A percentile compares a stretch with the other conserved stretches of the same genome.
phyloP scores from a whole-genome alignment of 2,888 invertebrate genomes.

The Plagodis dolabraria region DNA sequence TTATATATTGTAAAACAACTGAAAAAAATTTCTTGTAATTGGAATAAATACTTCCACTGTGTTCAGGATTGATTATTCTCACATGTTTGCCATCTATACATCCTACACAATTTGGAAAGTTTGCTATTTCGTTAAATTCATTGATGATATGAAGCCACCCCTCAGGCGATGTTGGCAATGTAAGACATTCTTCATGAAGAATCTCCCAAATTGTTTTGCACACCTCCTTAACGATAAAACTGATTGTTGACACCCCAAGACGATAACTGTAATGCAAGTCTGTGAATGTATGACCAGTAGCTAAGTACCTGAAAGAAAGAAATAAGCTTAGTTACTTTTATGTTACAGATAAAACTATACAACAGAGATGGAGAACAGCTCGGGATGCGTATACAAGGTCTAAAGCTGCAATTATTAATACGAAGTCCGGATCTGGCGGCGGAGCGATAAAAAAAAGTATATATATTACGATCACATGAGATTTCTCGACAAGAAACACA shows the following conservation, averaged over 20 bases:
- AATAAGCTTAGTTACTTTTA: background rate
- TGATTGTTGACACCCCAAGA: background rate
- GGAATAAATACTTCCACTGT: too few species aligned
- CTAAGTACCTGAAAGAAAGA: background rate
- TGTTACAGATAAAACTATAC: background rate
- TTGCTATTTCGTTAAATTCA: too few species aligned
- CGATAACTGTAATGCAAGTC: background rate
- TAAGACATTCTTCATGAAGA: background rate
- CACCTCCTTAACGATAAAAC: background rate
- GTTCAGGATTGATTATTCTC: too few species aligned
- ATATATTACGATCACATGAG: background rate
- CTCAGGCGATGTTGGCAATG: background rate
- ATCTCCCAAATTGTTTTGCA: background rate
- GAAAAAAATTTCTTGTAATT: too few species aligned
- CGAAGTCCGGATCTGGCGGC: background rate
- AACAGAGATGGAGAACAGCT: background rate
- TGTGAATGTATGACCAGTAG: background rate
- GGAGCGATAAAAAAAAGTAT: background rate
- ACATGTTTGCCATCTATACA: too few species aligned
- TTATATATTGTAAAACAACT: too few species aligned
- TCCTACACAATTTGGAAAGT: too few species aligned
- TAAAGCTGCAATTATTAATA: background rate
- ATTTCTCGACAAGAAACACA: conserved; percentile 1
- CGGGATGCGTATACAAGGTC: background rate
- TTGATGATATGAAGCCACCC: background rate